A percentile compares a stretch with the other conserved stretches of the same genome.
These are phyloP conservation scores for Elysia chlorotica DNA, from an alignment of 1,140 invertebrate genomes.

Conservation along the genomic window DNA sequence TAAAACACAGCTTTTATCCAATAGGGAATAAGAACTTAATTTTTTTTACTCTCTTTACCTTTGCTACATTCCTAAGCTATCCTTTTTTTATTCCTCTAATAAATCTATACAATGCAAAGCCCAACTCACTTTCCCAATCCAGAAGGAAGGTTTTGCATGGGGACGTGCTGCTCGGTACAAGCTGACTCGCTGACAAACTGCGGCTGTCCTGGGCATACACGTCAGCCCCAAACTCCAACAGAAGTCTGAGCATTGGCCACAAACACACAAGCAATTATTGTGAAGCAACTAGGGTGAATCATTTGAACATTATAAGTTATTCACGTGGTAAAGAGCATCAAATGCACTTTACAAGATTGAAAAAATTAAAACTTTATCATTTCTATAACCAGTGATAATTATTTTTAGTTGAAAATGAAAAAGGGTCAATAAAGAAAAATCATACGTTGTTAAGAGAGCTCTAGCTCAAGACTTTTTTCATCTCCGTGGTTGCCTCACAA, in stretches of 20 bases:
- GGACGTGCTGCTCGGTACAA: conserved; percentile 31
- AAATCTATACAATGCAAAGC: background rate
- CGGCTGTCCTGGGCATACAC: conserved; percentile 36
- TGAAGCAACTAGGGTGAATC: too few relatives aligned
- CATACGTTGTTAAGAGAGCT: too few relatives aligned
- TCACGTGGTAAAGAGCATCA: too few relatives aligned
- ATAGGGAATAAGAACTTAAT: background rate
- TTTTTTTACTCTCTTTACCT: background rate
- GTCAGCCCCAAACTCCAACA: conserved; percentile 48
- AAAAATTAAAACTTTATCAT: too few relatives aligned
- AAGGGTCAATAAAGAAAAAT: too few relatives aligned
- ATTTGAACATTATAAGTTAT: too few relatives aligned
- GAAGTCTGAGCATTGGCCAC: conserved; percentile 12
- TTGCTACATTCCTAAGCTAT: background rate
- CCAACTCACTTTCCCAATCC: conserved; percentile 44
- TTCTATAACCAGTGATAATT: too few relatives aligned
- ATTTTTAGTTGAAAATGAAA: too few relatives aligned
- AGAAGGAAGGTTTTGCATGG: conserved; percentile 28
- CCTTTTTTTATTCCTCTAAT: background rate
- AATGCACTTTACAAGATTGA: too few relatives aligned
- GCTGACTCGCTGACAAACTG: conserved; percentile 31
- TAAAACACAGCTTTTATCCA: background rate
- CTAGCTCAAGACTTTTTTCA: too few relatives aligned
- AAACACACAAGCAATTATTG: too few relatives aligned
- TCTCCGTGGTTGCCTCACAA: too few relatives aligned